These are phyloP conservation scores for Gallinago paraguaiae DNA, from an alignment of 2,113 vertebrate genomes.

Conservation along the genomic window DNA sequence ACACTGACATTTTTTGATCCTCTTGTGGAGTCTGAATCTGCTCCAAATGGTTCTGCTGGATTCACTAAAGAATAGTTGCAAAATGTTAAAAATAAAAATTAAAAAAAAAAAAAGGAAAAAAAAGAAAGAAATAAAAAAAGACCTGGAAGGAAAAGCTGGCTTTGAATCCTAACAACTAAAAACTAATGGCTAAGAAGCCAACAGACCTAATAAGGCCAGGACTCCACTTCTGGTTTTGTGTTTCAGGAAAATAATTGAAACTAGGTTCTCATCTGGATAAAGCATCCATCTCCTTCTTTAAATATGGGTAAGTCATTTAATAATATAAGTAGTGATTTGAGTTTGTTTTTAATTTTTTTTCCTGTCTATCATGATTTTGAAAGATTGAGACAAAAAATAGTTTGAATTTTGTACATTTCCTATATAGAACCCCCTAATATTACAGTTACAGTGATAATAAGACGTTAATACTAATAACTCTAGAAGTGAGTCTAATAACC, in stretches of 20 bases:
- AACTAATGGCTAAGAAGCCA: background rate
- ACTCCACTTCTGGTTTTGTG: background rate
- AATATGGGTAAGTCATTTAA: background rate
- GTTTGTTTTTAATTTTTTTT: fast-evolving
- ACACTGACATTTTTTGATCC: background rate
- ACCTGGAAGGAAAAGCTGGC: background rate
- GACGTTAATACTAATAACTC: background rate
- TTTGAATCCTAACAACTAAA: background rate
- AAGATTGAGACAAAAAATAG: background rate
- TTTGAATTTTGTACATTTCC: background rate
- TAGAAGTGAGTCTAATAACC: background rate
- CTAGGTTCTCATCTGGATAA: background rate
- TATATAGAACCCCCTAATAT: background rate
- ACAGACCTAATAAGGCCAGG: background rate
- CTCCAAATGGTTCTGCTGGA: background rate
- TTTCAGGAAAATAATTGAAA: background rate
- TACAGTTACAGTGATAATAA: background rate
- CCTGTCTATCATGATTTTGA: fast-evolving
- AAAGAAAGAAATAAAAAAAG: fast-evolving
- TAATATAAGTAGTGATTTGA: background rate
- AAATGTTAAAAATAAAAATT: background rate
- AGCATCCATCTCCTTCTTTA: background rate
- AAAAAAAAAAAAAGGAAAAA: fast-evolving
- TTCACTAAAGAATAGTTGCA: background rate
- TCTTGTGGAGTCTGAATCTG: background rate